Evolutionary conservation across 2,113 vertebrate genomes (phyloP).

Genomic region (Caranx ignobilis): DNA sequence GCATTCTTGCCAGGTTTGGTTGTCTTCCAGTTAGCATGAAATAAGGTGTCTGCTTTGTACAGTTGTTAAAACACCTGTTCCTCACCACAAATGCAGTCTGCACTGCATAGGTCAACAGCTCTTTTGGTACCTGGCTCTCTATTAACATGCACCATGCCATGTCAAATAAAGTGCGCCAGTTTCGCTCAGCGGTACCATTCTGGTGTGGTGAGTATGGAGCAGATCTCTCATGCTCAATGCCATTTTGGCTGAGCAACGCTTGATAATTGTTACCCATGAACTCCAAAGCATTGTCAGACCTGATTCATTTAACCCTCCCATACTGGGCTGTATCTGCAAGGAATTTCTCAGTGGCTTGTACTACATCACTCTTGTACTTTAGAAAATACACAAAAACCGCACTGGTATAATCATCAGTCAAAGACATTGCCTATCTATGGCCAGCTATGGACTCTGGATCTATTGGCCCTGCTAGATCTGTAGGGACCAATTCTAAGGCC

Average conservation of each 20-base stretch:
- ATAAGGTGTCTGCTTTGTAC: neutral
- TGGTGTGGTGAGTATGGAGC: constrained; percentile 3
- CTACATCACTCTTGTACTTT: accelerated
- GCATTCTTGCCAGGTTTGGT: neutral
- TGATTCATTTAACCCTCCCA: neutral
- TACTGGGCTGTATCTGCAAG: neutral
- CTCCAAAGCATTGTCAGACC: neutral
- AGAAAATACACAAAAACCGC: neutral
- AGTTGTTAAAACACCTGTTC: neutral
- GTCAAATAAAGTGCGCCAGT: no score
- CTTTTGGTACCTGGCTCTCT: neutral
- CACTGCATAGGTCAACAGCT: neutral
- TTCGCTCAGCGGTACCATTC: neutral
- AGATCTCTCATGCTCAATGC: constrained; percentile 26
- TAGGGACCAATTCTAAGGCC: no score
- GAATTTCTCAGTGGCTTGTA: neutral
- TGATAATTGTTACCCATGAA: neutral
- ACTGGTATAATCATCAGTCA: accelerated
- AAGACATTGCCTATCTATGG: neutral
- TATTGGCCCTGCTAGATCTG: no score
- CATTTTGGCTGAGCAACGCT: neutral
- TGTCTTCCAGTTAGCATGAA: neutral
- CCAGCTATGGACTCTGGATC: neutral
- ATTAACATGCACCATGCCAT: no score
- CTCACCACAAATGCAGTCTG: neutral